Base-by-base conservation (phyloP, 2,888 invertebrate genomes). In the Eulithis prunata region DNA sequence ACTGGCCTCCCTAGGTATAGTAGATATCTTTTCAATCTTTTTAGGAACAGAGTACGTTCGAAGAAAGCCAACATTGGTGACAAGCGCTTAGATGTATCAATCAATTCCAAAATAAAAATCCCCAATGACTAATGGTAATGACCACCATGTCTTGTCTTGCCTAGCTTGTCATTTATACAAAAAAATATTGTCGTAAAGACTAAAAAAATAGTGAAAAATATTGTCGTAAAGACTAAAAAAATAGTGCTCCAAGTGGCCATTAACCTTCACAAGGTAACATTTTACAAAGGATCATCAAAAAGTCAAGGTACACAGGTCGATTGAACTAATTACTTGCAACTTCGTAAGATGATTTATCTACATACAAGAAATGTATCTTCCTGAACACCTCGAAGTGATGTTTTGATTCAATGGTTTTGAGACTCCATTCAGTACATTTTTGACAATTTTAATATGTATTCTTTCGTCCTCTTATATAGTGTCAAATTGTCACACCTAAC, bases 241-340 rank as follows among this genome's bases (percentile, higher is more conserved):
- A 41, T 41, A 41, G 41, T 41, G 41, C 10, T 41, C 41, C 41
- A 41, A 54, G 38, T 49, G 49, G 52, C 46, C 46, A 32, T 51
- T 52, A 57, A 55, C 67, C 63, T 66, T 53, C 63, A 13, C 60
- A 63, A 53, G 52, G 67, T 60, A 36, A 55, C 43, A 54, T 53
- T 53, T 36, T 54, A 14, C 57, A 32, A 63, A 53, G 63, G 52
- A 67, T 63, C 62, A 63, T 63, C 53, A 56, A 64, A 66, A 65
- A 68, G 61, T 57, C 66, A 71, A 71, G 69, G 69, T 53, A 47
- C 66, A 49, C 67, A 32, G 28, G 57, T 60, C 5, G 45, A 14
- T 32, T 61, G 45, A 58, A 62, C 62, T 56, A 52, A 63, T 57
- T 57, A 52, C 62, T 21, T 49, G 8, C 52, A 13, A 65, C 6